Conservation (phyloP, 2,113 vertebrate genomes). For the Lasiurus borealis region DNA sequence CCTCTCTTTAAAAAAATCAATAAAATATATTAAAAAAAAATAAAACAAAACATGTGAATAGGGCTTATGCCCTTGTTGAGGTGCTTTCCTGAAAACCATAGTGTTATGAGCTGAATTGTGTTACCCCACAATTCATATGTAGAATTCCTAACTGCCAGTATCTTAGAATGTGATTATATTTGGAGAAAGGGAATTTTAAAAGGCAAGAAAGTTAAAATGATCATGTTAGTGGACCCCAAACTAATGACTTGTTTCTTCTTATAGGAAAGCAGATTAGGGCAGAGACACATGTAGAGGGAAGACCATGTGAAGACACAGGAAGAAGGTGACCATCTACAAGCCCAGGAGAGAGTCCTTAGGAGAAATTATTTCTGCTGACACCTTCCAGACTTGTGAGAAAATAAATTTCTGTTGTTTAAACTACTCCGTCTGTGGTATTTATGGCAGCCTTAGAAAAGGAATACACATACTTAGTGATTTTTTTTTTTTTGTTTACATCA, state of each 20-base stretch:
- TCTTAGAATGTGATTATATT: not conserved
- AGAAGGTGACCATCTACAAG: not conserved
- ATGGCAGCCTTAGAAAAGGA: not conserved
- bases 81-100: not conserved
- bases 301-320: not conserved
- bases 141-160: not conserved
- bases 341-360: not conserved
- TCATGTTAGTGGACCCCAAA: not conserved
- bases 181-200: not conserved
- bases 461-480: not conserved
- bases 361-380: not conserved
- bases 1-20: too few relatives aligned
- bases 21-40: too few relatives aligned
- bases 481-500: not conserved
- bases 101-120: not conserved
- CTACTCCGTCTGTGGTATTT: not conserved
- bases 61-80: too few relatives aligned
- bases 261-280: not conserved
- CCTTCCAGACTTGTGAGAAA: not conserved
- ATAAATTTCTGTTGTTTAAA: not conserved
- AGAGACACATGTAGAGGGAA: not conserved
- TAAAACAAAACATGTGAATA: not conserved
- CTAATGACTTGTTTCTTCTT: not conserved
- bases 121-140: not conserved
- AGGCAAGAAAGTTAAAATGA: not conserved